Evolutionary conservation across 2,888 invertebrate species (phyloP).

Genomic region (Allophyes oxyacanthae): DNA sequence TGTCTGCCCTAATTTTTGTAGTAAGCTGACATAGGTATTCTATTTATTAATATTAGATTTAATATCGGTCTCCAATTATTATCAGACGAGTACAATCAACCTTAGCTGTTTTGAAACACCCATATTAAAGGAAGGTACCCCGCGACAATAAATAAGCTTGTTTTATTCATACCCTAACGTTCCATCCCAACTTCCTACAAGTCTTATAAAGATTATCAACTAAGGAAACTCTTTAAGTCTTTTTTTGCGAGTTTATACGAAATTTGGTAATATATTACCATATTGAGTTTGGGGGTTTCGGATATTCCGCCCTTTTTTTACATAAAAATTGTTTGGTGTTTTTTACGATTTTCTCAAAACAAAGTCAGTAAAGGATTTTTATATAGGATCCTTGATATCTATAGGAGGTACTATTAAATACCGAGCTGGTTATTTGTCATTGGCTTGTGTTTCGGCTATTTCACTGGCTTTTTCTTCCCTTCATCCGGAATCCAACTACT

Average conservation of each 20-base stretch:
- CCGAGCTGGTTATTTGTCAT: too few species aligned
- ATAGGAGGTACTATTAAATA: too few species aligned
- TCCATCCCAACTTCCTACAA: slow-evolving; percentile 26
- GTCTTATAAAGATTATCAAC: slow-evolving; percentile 43
- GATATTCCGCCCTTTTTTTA: slow-evolving; percentile 17
- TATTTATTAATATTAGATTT: too few species aligned
- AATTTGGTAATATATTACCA: slow-evolving; percentile 48
- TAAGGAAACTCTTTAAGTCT: slow-evolving; percentile 15
- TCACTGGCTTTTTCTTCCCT: too few species aligned
- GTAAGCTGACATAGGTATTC: too few species aligned
- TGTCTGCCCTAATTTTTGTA: too few species aligned
- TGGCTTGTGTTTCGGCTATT: too few species aligned
- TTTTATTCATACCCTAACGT: slow-evolving; percentile 14
- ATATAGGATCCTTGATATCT: neutral
- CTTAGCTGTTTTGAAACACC: too few species aligned
- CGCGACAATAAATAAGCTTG: neutral
- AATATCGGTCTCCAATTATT: too few species aligned
- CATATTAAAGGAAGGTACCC: too few species aligned
- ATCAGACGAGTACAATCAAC: too few species aligned
- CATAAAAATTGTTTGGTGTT: slow-evolving; percentile 19
- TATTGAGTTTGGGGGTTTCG: slow-evolving; percentile 12
- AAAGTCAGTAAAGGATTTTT: slow-evolving; percentile 15
- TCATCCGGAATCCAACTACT: too few species aligned
- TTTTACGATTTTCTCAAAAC: neutral
- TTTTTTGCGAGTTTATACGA: slow-evolving; percentile 42